Percentiles rank a stretch among this genome's conserved stretches.
Conservation (phyloP, 2,113 vertebrate genomes). For the Erpornis zantholeuca region DNA sequence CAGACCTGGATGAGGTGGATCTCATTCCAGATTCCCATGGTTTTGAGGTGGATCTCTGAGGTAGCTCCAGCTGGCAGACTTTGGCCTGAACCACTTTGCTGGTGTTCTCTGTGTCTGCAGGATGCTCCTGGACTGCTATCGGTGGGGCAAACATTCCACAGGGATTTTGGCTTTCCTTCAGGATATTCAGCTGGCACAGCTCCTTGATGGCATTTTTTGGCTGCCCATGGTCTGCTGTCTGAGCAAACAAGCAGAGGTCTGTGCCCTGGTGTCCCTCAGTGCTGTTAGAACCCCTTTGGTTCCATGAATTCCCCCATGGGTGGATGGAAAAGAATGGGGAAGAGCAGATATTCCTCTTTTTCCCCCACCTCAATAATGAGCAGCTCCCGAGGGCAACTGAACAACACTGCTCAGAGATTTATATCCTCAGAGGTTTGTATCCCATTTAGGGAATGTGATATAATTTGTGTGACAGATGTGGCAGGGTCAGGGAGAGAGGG, state of each 20-base stretch:
- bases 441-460: neutral
- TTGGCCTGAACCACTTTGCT: neutral
- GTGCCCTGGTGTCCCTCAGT: neutral
- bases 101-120: neutral
- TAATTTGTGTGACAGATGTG: neutral
- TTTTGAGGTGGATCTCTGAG: neutral
- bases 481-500: neutral
- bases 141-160: neutral
- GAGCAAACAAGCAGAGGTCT: neutral
- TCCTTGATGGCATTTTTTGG: neutral
- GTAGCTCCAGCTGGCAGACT: neutral
- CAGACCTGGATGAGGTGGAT: neutral
- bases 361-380: neutral
- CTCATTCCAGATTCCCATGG: neutral
- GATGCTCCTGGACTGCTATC: accelerated
- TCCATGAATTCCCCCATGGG: neutral
- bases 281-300: neutral
- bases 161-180: neutral
- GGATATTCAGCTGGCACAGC: neutral
- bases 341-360: neutral
- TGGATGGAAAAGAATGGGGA: neutral
- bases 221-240: neutral
- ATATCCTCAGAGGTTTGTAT: neutral
- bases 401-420: neutral
- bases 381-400: neutral